These are phyloP conservation scores for Doryteuthis pealeii DNA, from an alignment of 1,140 invertebrate species.

Conservation along the genomic window DNA sequence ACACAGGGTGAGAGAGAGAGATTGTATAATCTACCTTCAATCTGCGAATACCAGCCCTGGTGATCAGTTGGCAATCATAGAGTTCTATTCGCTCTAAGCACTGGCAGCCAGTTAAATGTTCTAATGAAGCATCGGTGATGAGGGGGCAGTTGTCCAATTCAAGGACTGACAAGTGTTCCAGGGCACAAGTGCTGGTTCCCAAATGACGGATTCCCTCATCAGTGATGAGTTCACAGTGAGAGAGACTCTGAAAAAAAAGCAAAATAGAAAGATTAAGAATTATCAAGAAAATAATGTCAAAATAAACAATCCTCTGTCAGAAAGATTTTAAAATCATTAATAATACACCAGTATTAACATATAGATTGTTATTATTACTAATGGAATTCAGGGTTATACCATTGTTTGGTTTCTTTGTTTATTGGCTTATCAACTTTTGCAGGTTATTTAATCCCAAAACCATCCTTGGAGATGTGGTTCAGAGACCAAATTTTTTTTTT, in stretches of 20 bases:
- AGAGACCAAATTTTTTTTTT: too few species aligned
- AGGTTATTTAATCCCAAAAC: too few species aligned
- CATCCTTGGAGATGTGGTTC: too few species aligned
- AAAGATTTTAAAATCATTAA: too few species aligned
- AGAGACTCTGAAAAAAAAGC: slow-evolving; percentile 77
- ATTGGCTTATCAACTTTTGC: too few species aligned
- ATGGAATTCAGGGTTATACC: too few species aligned
- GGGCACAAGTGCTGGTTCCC: slow-evolving; percentile 84
- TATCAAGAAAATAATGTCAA: not conserved
- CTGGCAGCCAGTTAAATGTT: slow-evolving; percentile 91
- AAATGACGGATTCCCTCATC: slow-evolving; percentile 96
- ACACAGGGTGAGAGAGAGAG: too few species aligned
- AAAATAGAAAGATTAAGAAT: not conserved
- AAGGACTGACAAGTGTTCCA: slow-evolving; percentile 72
- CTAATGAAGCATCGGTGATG: slow-evolving; percentile 96
- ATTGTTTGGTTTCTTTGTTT: too few species aligned
- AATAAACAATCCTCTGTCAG: not conserved
- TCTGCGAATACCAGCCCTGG: slow-evolving; percentile 91
- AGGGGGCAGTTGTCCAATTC: slow-evolving; percentile 98
- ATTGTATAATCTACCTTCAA: slow-evolving; percentile 73
- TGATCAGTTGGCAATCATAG: slow-evolving; percentile 98
- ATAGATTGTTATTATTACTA: too few species aligned
- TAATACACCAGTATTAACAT: too few species aligned
- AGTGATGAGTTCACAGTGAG: slow-evolving; percentile 97
- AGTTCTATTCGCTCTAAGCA: slow-evolving; percentile 95